These are phyloP conservation scores for Drosophila hamatofila DNA, from an alignment of 2,888 invertebrate genomes.

Conservation along the genomic window DNA sequence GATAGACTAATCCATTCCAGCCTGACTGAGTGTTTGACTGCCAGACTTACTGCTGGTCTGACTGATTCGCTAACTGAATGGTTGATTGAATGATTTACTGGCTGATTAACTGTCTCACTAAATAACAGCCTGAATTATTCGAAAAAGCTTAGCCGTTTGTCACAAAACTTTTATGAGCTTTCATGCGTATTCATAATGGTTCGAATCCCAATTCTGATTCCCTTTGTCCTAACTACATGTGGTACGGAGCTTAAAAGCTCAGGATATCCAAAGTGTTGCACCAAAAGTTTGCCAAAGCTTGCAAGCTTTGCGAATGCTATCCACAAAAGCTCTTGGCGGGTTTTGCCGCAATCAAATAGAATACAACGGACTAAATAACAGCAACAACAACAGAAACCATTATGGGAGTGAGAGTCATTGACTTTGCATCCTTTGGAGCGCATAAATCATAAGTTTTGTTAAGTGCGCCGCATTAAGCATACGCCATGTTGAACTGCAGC, in stretches of 20 bases:
- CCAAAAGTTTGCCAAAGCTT: background rate
- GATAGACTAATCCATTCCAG: background rate
- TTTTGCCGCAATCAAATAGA: conserved; percentile 28
- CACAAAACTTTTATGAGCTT: background rate
- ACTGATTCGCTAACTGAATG: background rate
- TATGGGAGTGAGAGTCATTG: conserved; percentile 6
- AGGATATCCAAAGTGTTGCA: background rate
- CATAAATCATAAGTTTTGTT: conserved; percentile 45
- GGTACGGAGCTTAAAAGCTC: conserved; percentile 2
- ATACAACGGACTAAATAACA: conserved; percentile 16
- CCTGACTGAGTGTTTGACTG: no score
- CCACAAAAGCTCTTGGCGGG: conserved; percentile 31
- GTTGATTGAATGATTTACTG: background rate
- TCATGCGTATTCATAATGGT: background rate
- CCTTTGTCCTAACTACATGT: background rate
- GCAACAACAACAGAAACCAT: conserved; percentile 3
- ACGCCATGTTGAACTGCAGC: conserved; percentile 33
- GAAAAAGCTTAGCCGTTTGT: background rate
- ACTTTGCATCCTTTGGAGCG: conserved; percentile 30
- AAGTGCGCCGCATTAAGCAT: conserved; percentile 38
- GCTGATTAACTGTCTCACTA: background rate
- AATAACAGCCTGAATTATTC: background rate
- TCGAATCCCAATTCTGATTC: background rate
- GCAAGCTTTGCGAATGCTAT: conserved; percentile 10
- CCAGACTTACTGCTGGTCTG: background rate